Percentiles rank a stretch among this genome's conserved stretches.
Conservation (phyloP, 2,113 vertebrate genomes). For the Phylloscopus trochilus region DNA sequence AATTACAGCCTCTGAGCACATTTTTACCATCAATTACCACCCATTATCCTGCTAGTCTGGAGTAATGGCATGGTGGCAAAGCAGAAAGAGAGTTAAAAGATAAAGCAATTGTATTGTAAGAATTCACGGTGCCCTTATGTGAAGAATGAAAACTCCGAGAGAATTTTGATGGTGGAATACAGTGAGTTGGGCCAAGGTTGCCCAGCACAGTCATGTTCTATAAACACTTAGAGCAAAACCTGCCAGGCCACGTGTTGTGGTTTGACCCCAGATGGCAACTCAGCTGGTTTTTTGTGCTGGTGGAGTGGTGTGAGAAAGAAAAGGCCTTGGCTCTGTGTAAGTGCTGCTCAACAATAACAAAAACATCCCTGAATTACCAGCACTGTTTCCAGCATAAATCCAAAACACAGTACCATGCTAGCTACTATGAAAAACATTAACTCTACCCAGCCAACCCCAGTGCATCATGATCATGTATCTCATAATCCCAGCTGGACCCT, state of each 20-base stretch:
- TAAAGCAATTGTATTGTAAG: not conserved
- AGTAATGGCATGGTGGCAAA: not conserved
- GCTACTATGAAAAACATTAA: not conserved
- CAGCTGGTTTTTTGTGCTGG: not conserved
- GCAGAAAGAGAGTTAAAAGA: not conserved
- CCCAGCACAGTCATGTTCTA: not conserved
- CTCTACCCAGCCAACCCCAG: not conserved
- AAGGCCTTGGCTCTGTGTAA: not conserved
- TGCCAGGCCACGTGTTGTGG: rapidly evolving
- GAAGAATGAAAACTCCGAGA: not conserved
- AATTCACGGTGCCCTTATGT: not conserved
- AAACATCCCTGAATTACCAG: not conserved
- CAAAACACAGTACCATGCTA: not conserved
- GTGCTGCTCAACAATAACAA: not conserved
- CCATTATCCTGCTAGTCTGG: not conserved
- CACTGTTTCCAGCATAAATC: not conserved
- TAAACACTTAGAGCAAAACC: not conserved
- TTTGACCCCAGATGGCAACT: not conserved
- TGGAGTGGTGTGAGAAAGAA: not conserved
- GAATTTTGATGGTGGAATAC: not conserved
- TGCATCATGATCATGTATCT: not conserved
- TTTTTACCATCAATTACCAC: not conserved
- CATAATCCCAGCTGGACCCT: not conserved
- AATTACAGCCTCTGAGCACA: not conserved
- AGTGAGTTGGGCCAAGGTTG: not conserved